Evolutionary conservation across 2,797 vertebrate genomes (phyloP).

Genomic region (Masticophis lateralis): DNA sequence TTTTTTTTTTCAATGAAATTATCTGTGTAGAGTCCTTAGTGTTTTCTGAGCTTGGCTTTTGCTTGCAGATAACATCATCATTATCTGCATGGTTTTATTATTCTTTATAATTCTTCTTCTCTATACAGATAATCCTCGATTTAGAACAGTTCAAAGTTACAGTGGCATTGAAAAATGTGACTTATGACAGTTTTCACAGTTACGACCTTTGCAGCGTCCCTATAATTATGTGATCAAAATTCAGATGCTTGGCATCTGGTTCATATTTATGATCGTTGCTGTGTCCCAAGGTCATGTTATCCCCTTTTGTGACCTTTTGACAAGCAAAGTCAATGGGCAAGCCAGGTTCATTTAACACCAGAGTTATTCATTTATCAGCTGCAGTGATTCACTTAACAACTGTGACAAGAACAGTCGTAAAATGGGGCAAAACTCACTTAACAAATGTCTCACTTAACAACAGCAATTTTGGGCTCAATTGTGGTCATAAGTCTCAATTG

Average conservation of each 20-base stretch:
- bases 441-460: not conserved
- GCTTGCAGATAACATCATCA: not conserved
- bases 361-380: not conserved
- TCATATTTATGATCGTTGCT: not conserved
- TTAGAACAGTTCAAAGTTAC: too few relatives aligned
- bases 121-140: too few relatives aligned
- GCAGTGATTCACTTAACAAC: not conserved
- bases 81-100: not conserved
- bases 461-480: too few relatives aligned
- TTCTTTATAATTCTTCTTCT: not conserved
- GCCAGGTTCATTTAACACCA: not conserved
- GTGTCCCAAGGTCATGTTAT: not conserved
- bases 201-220: not conserved
- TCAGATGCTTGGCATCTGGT: not conserved
- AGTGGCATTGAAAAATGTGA: not conserved
- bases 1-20: constrained; percentile 10
- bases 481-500: too few relatives aligned
- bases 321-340: too few relatives aligned
- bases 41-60: not conserved
- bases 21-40: not conserved
- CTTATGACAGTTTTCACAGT: not conserved
- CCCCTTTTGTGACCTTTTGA: too few relatives aligned
- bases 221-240: not conserved
- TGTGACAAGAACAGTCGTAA: not conserved
- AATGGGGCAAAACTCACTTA: not conserved